phyloP scores from a whole-genome alignment of 2,888 invertebrate species.

The Zelleria hepariella region DNA sequence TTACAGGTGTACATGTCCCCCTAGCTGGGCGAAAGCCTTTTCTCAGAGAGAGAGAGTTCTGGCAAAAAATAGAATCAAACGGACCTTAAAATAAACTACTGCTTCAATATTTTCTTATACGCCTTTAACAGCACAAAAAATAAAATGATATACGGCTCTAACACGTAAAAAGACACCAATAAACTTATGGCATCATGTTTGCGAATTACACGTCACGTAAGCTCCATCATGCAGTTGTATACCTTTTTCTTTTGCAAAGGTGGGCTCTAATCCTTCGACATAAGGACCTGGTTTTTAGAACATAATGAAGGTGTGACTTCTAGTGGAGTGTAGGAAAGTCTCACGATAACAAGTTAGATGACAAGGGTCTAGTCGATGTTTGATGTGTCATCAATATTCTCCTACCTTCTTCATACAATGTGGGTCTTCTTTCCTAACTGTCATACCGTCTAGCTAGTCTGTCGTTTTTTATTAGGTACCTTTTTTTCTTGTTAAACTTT shows the following conservation, averaged over 20 bases:
- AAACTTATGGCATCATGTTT: neutral
- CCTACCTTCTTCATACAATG: neutral
- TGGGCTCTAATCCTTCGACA: neutral
- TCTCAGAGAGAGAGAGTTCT: too few relatives aligned
- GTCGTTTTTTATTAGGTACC: too few relatives aligned
- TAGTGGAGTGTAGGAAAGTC: neutral
- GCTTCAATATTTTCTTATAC: neutral
- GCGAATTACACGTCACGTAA: neutral
- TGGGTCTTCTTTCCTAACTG: neutral
- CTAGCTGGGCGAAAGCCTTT: too few relatives aligned
- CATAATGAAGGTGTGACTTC: neutral
- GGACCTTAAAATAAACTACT: neutral
- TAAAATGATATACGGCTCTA: neutral
- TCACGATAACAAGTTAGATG: slow-evolving; percentile 9
- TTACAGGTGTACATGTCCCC: too few relatives aligned
- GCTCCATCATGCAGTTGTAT: neutral
- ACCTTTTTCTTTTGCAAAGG: neutral
- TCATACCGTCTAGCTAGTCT: too few relatives aligned
- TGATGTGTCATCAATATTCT: slow-evolving; percentile 13
- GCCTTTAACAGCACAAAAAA: neutral
- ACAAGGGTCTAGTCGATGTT: slow-evolving; percentile 13
- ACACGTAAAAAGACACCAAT: neutral
- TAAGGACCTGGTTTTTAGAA: neutral
- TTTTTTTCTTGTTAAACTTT: too few relatives aligned
- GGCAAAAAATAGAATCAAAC: neutral